phyloP scores from a whole-genome alignment of 2,113 vertebrate genomes.

The Trichechus manatus region DNA sequence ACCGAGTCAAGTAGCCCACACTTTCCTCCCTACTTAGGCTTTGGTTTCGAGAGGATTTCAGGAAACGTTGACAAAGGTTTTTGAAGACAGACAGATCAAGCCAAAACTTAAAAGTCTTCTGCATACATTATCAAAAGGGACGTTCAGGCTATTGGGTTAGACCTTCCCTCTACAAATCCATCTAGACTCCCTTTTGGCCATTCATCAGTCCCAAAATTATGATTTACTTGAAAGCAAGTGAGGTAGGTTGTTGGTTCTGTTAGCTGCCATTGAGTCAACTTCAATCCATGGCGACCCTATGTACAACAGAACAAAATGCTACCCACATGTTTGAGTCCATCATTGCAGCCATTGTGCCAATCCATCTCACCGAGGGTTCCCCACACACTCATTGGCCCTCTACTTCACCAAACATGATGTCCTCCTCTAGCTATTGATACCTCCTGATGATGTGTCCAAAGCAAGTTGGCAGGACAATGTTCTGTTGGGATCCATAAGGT shows the following conservation, averaged over 20 bases:
- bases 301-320: neutral
- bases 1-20: neutral
- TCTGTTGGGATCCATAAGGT: neutral
- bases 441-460: neutral
- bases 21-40: neutral
- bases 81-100: constrained; percentile 36
- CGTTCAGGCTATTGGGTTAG: neutral
- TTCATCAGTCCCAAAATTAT: neutral
- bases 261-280: neutral
- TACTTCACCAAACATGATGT: neutral
- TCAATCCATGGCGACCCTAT: neutral
- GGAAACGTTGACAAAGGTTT: constrained; percentile 34
- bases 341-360: neutral
- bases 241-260: neutral
- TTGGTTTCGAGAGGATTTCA: constrained; percentile 55
- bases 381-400: neutral
- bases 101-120: constrained; percentile 8
- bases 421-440: neutral
- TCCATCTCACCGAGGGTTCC: neutral
- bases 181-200: neutral
- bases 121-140: neutral
- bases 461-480: neutral
- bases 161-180: neutral
- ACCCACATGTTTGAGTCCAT: neutral
- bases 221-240: neutral